A percentile compares a stretch with the other conserved stretches of the same genome.
phyloP scores from a whole-genome alignment of 1,140 invertebrate genomes.

The Bradysia coprophila region DNA sequence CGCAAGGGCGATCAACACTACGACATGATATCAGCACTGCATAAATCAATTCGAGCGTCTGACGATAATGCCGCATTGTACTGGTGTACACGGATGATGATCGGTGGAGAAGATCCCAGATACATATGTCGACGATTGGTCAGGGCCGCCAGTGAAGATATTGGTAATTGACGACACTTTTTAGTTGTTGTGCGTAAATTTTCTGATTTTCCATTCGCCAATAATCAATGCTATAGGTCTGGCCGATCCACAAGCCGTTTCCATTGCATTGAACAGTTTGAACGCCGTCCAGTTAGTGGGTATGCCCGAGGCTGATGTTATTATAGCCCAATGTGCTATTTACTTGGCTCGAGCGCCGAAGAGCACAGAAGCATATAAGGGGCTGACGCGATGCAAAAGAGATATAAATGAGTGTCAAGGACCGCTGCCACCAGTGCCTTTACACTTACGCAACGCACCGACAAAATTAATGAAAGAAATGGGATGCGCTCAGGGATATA shows the following conservation, averaged over 20 bases:
- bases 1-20: constrained; percentile 68
- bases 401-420: constrained; percentile 42
- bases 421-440: constrained; percentile 47
- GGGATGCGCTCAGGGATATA: constrained; percentile 44
- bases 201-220: background rate
- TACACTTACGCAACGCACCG: constrained; percentile 60
- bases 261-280: constrained; percentile 48
- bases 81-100: constrained; percentile 63
- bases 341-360: constrained; percentile 61
- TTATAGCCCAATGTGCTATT: constrained; percentile 55
- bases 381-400: constrained; percentile 39
- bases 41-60: constrained; percentile 69
- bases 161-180: too few relatives aligned
- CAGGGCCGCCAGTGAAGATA: constrained; percentile 56
- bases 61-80: constrained; percentile 68
- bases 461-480: constrained; percentile 61
- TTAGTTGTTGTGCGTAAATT: background rate
- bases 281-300: constrained; percentile 65
- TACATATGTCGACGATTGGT: constrained; percentile 62
- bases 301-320: constrained; percentile 62
- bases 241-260: constrained; percentile 30
- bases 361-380: constrained; percentile 42
- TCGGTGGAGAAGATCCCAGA: constrained; percentile 66
- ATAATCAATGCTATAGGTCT: constrained; percentile 22
- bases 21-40: constrained; percentile 62